Conservation (phyloP, 2,888 invertebrate species). For the Chelonus formosanus region DNA sequence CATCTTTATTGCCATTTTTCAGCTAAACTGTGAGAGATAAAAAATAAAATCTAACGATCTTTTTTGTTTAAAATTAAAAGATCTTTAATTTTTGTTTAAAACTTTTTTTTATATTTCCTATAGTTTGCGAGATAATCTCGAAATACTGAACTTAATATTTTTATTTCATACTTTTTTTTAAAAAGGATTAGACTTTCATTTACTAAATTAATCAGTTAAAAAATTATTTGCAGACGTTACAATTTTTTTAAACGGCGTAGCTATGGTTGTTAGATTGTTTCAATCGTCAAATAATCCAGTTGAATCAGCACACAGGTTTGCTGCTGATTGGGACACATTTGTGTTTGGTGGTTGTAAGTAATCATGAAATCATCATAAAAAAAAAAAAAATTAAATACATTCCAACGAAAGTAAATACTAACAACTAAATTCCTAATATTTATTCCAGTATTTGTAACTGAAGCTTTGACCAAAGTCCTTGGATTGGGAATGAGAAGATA, state of each 20-base stretch:
- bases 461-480: constrained; percentile 77
- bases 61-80: too few relatives aligned
- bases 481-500: constrained; percentile 78
- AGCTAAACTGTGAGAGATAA: too few relatives aligned
- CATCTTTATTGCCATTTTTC: too few relatives aligned
- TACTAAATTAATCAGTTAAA: constrained; percentile 15
- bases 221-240: constrained; percentile 70
- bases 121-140: too few relatives aligned
- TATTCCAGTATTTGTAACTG: constrained; percentile 78
- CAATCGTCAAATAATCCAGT: constrained; percentile 71
- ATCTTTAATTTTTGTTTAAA: too few relatives aligned
- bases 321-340: constrained; percentile 81
- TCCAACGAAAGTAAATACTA: too few relatives aligned
- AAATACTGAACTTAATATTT: too few relatives aligned
- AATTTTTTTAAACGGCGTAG: constrained; percentile 78
- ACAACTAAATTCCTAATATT: too few relatives aligned
- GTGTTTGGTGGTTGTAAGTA: constrained; percentile 75
- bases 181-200: constrained; percentile 22
- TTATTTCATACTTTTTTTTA: too few relatives aligned
- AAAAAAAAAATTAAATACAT: too few relatives aligned
- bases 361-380: neutral
- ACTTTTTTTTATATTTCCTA: too few relatives aligned
- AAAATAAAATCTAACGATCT: too few relatives aligned
- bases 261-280: constrained; percentile 77
- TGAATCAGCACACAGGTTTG: constrained; percentile 72